Base-by-base conservation (phyloP, 1,140 invertebrate genomes). In the Cydia amplana region DNA sequence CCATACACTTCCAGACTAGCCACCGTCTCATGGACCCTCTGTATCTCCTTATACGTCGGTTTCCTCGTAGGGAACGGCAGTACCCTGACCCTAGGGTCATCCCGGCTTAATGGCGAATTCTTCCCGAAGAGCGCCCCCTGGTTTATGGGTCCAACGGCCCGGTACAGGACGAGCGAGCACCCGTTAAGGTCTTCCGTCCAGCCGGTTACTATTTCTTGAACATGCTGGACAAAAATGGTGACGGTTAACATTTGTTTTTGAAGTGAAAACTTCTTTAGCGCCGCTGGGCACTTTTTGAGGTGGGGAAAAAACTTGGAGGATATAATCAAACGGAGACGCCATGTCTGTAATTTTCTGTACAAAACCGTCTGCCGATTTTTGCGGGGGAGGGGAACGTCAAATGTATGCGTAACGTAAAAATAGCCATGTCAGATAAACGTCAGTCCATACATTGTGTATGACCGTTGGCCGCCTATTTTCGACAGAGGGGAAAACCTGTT, bases 11-110 rank as follows among this genome's bases (percentile, higher is more conserved):
- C 95, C 72, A 97, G 92, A 65, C 95, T 95, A n/a, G 95, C 93
- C 4, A 98, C 86, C 74, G 96, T 93, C 51, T 95, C 94, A 84
- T 97, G 95, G 1, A 97, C 96, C 75, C 97, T 93, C 86, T 96
- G 94, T 0, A 97, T 95, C 94, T 98, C 97, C 74, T 94, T 96
- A 80, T 95, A 97, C 1, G 96, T 97, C 4, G 97, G 96, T 82
- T 97, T 94, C 80, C 95, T 94, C 0, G 97, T 98, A 1, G 96
- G 95, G 90, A 98, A 97, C 6, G 97, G 97, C 79, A 98, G 94
- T 51, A 94, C 94, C 84, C 97, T 91, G 12, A 98, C 88, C 75
- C 96, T 91, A 7, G 82, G 60, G 85, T 97, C 96, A 63, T 91
- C 93, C 86, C 95, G 95, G 78, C 95, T 93, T 12, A 98, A 87